Conservation (phyloP, 2,888 invertebrate species). For the Formica aserva region DNA sequence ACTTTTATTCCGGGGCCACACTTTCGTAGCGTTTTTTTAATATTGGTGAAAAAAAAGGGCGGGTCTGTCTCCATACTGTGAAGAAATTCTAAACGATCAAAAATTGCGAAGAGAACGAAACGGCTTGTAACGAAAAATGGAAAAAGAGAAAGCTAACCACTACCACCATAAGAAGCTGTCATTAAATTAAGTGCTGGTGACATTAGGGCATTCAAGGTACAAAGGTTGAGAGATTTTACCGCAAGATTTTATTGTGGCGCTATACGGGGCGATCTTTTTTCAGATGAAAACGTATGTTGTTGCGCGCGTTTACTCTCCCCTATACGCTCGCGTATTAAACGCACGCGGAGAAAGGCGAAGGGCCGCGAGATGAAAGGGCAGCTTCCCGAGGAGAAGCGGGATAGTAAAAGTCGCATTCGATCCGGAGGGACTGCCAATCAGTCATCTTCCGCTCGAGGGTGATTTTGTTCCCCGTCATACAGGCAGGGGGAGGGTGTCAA, state of each 20-base stretch:
- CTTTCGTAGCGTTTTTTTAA: not conserved
- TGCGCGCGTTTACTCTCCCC: conserved; percentile 10
- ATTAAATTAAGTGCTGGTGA: conserved; percentile 35
- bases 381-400: conserved; percentile 48
- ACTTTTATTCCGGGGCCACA: not conserved
- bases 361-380: conserved; percentile 44
- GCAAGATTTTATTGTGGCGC: conserved; percentile 29
- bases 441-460: conserved; percentile 61
- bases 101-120: not conserved
- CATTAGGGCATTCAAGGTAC: not conserved
- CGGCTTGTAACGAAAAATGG: not conserved
- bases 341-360: conserved; percentile 27
- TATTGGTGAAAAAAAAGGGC: not conserved
- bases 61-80: not conserved
- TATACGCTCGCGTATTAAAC: conserved; percentile 28
- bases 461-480: conserved; percentile 49
- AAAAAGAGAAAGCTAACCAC: not conserved
- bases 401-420: conserved; percentile 48
- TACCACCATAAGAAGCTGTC: not conserved
- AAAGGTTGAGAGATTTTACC: conserved; percentile 12
- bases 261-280: conserved; percentile 4
- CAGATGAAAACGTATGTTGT: conserved; percentile 24
- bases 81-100: not conserved
- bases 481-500: conserved; percentile 60
- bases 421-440: conserved; percentile 71